These are phyloP conservation scores for Psilanteris sp. DNA, from an alignment of 1,140 invertebrate species.

Conservation along the genomic window DNA sequence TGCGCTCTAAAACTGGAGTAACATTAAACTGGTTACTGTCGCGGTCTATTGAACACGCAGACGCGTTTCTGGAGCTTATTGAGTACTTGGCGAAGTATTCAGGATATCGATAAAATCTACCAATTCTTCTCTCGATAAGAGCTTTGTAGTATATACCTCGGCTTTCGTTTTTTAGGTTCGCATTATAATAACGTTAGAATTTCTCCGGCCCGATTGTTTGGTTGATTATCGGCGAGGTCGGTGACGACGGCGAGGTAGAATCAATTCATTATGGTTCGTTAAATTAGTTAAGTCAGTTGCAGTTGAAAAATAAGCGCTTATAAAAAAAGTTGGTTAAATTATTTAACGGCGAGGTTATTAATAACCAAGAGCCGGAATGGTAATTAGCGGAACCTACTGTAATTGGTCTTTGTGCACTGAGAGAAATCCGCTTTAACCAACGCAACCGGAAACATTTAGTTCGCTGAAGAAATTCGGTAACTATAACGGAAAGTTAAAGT, in stretches of 20 bases:
- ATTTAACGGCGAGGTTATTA: constrained; percentile 37
- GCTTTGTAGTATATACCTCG: constrained; percentile 12
- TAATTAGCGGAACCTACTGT: constrained; percentile 48
- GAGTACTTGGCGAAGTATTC: constrained; percentile 36
- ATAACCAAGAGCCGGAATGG: constrained; percentile 35
- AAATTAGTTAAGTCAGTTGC: constrained; percentile 27
- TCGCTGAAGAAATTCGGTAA: constrained; percentile 47
- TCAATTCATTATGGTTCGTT: constrained; percentile 35
- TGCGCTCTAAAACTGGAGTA: constrained; percentile 67
- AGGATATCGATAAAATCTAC: constrained; percentile 54
- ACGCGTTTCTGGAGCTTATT: constrained; percentile 52
- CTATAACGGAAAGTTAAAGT: constrained; percentile 34
- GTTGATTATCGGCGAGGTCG: constrained; percentile 19
- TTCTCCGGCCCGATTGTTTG: constrained; percentile 18
- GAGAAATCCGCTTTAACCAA: constrained; percentile 40
- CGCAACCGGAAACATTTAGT: constrained; percentile 41
- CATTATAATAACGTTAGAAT: constrained; percentile 38
- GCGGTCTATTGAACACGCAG: constrained; percentile 61
- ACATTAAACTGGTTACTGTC: constrained; percentile 71
- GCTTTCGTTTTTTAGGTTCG: constrained; percentile 35
- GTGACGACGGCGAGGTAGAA: background rate
- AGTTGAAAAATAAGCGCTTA: constrained; percentile 19
- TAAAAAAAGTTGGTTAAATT: constrained; percentile 31
- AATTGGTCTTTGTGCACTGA: constrained; percentile 44
- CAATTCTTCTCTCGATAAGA: constrained; percentile 27